Evolutionary conservation across 2,888 invertebrate species (phyloP).

Genomic region (Mesochorus sp.): DNA sequence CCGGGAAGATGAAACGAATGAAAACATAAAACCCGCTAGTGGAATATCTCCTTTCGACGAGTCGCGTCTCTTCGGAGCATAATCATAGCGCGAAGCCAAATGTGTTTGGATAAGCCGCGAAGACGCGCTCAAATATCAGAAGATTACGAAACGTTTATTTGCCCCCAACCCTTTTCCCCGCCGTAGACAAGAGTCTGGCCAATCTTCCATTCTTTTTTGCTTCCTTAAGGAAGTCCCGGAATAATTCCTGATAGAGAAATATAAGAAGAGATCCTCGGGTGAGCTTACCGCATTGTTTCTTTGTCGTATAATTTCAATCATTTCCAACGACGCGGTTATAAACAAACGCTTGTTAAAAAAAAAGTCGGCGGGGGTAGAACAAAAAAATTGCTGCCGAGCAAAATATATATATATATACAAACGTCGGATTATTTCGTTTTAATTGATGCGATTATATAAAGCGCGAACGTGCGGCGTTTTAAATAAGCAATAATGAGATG

Average conservation of each 20-base stretch:
- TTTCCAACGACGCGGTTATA: too few species aligned
- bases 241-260: too few species aligned
- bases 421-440: background rate
- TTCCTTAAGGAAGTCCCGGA: too few species aligned
- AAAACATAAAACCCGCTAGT: constrained; percentile 36
- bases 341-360: too few species aligned
- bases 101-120: constrained; percentile 45
- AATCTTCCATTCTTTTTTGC: background rate
- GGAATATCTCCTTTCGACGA: constrained; percentile 26
- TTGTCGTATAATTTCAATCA: too few species aligned
- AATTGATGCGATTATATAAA: background rate
- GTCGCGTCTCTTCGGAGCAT: constrained; percentile 21
- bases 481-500: background rate
- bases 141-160: constrained; percentile 50
- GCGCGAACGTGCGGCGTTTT: background rate
- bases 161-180: too few species aligned
- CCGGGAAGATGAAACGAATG: constrained; percentile 40
- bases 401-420: too few species aligned
- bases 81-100: constrained; percentile 30
- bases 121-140: constrained; percentile 37
- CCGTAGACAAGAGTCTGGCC: too few species aligned
- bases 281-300: too few species aligned
- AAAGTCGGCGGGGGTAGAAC: too few species aligned
- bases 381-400: too few species aligned
- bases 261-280: too few species aligned